Evolutionary conservation across 1,140 invertebrate genomes (phyloP), one percentile per base, ranked within the genome.

Genomic region (Brachionus asplanchnoidis): DNA sequence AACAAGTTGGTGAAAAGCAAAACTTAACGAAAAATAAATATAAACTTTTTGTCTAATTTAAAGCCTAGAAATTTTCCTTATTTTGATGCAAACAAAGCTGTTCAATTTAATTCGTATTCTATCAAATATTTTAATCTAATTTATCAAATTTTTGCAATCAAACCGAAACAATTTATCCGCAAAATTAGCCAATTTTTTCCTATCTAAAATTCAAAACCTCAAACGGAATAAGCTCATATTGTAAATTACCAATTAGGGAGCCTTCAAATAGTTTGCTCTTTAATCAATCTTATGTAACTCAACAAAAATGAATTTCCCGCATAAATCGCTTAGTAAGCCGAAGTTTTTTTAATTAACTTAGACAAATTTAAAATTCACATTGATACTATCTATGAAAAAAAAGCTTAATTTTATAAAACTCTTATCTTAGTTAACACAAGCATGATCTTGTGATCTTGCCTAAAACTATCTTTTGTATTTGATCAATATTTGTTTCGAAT

Each of bases 81-180:
- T 73, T 73, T 73, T 20, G n/a, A 40, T 44, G 40, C 36, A 40
- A 20, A 17, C 0, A 14, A 32, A 68, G 32, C 32, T 68, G 26
- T 68, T 68, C 12, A 68, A 17, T 7, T 73, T 42, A 73, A 42
- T 40, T 73, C 40, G 36, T 68, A 36, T 68, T 68, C 66, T 9
- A 28, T 60, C 26, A 68, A 68, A 68, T 68, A 28, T 32, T 68
- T 68, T 28, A 73, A 73, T 73, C 66, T 12, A 32, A 68, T 68
- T 68, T 68, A 68, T 68, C 68, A 73, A 73, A 73, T 73, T 73
- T 73, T 73, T 73, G 36, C 36, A 42, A 73, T 73, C 68, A 73
- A 73, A 73, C 26, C 26, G 28, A 68, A 60, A 60, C 53, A 23
- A 60, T 23, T 60, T 60, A 60, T 60, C 20, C n/a, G 7, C 53